Conservation (phyloP, 2,113 vertebrate species). For the Pygoscelis adeliae region DNA sequence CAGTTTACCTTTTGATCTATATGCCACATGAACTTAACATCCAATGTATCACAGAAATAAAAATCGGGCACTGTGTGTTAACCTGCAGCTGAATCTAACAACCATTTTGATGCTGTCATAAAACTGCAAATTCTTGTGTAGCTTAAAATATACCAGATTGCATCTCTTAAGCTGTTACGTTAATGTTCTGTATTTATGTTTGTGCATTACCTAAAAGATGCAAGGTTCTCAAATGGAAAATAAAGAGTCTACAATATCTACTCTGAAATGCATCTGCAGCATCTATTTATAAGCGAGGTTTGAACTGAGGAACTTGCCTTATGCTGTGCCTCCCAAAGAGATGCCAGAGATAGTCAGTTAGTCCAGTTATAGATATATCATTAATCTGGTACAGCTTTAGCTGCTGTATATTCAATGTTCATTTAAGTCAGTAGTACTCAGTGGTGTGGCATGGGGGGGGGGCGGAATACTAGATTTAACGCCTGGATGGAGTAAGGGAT, state of each 20-base stretch:
- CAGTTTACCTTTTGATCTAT: background rate
- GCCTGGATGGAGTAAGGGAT: background rate
- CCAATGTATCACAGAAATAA: background rate
- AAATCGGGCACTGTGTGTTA: background rate
- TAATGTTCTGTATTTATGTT: no score
- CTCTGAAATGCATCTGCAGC: constrained; percentile 4
- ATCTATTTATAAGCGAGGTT: background rate
- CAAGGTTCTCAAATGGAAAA: background rate
- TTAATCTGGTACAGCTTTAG: background rate
- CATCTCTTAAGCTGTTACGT: background rate
- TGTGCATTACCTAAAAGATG: background rate
- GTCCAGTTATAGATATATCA: background rate
- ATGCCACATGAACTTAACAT: background rate
- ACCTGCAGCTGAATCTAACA: background rate
- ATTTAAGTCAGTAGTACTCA: background rate
- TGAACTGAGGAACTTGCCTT: constrained; percentile 40
- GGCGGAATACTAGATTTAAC: background rate
- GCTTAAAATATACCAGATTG: background rate
- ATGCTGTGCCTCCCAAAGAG: constrained; percentile 25
- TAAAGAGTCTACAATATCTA: background rate
- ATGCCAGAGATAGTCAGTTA: background rate
- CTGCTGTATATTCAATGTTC: background rate
- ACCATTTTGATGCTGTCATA: background rate
- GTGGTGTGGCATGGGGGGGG: fast-evolving
- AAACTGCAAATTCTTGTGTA: background rate